These are phyloP conservation scores for Rhagophthalmus giganteus DNA, from an alignment of 2,888 invertebrate species.

Conservation along the genomic window DNA sequence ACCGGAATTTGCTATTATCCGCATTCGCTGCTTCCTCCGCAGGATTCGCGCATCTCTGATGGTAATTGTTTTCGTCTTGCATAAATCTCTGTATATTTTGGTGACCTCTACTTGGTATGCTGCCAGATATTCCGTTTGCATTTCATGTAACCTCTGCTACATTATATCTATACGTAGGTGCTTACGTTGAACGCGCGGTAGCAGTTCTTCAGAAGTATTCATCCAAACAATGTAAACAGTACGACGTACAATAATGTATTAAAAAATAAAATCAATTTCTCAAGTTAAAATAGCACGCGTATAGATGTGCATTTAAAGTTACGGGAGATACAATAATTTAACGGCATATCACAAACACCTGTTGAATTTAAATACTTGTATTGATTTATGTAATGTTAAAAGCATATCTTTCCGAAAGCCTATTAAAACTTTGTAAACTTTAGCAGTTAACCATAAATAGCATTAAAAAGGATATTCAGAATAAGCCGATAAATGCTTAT, in stretches of 20 bases:
- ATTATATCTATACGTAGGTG: too few relatives aligned
- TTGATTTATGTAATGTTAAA: conserved; percentile 18
- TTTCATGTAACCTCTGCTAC: conserved; percentile 62
- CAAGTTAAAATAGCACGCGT: too few relatives aligned
- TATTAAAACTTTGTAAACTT: conserved; percentile 9
- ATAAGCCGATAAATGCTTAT: too few relatives aligned
- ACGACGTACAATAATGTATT: too few relatives aligned
- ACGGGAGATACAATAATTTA: conserved; percentile 49
- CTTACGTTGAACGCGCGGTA: too few relatives aligned
- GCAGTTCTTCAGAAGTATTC: too few relatives aligned
- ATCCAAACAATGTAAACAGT: too few relatives aligned
- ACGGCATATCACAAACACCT: conserved; percentile 19
- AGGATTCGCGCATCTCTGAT: conserved; percentile 89
- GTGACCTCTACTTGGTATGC: conserved; percentile 91
- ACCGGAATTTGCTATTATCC: conserved; percentile 94
- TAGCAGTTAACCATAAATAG: neutral
- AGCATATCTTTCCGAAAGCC: conserved; percentile 5
- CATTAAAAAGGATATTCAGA: too few relatives aligned
- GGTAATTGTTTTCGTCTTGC: conserved; percentile 95
- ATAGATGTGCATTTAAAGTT: too few relatives aligned
- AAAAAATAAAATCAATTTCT: too few relatives aligned
- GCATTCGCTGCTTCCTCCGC: conserved; percentile 85
- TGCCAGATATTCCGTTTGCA: conserved; percentile 54
- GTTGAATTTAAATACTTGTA: conserved; percentile 26
- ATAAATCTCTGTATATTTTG: conserved; percentile 89